phyloP scores from a whole-genome alignment of 1,140 invertebrate genomes.

The Grapholita molesta region DNA sequence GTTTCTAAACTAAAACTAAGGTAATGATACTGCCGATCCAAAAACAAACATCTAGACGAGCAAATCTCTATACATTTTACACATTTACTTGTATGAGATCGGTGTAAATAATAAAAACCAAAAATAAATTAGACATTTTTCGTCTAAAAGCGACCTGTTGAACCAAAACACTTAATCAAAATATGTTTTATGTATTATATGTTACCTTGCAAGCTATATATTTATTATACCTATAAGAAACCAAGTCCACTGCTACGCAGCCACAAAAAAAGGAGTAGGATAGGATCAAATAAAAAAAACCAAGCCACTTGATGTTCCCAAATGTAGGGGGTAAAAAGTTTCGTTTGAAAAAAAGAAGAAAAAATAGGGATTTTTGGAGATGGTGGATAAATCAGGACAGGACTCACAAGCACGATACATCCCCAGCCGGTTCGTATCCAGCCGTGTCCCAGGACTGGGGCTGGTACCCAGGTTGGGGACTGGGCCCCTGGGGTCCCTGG shows the following conservation, averaged over 20 bases:
- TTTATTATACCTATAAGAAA: constrained; percentile 67
- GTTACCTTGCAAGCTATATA: constrained; percentile 68
- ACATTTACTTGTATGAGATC: constrained; percentile 49
- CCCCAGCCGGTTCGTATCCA: constrained; percentile 70
- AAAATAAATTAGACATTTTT: constrained; percentile 34
- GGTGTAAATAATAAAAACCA: constrained; percentile 41
- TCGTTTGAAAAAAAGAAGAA: constrained; percentile 17
- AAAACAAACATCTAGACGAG: constrained; percentile 66
- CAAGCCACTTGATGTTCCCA: background rate
- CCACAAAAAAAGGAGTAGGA: constrained; percentile 36
- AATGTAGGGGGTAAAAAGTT: constrained; percentile 6
- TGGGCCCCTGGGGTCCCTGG: constrained; percentile 47
- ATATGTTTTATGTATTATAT: constrained; percentile 43
- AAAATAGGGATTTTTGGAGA: constrained; percentile 16
- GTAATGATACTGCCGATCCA: constrained; percentile 69
- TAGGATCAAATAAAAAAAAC: constrained; percentile 22
- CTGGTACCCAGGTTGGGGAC: constrained; percentile 41
- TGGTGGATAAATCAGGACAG: constrained; percentile 45
- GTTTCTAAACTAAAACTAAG: constrained; percentile 26
- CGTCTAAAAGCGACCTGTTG: constrained; percentile 59
- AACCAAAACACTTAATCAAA: constrained; percentile 45
- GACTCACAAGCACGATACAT: constrained; percentile 76
- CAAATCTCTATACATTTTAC: constrained; percentile 65
- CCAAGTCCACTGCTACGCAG: constrained; percentile 75
- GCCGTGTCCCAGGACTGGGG: constrained; percentile 57